Conservation (phyloP, 2,888 invertebrate genomes). For the Platerodrilus igneus region DNA sequence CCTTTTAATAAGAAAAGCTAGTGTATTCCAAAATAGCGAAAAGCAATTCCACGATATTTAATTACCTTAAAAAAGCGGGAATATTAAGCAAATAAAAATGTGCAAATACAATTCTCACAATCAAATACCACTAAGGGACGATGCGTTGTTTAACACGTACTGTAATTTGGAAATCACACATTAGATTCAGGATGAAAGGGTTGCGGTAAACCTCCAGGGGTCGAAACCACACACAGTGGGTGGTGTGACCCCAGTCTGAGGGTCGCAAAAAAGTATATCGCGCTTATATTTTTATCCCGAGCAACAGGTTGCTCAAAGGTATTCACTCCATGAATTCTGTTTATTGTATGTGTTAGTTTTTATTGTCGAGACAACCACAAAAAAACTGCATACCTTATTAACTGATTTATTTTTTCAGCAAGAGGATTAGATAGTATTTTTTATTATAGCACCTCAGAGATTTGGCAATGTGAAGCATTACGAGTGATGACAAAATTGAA, state of each 20-base stretch:
- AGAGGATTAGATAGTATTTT: too few species aligned
- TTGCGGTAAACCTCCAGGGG: constrained; percentile 33
- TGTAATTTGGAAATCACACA: constrained; percentile 31
- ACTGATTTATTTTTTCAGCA: too few species aligned
- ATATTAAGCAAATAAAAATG: too few species aligned
- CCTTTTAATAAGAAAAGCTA: too few species aligned
- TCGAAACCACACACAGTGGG: constrained; percentile 33
- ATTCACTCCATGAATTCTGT: constrained; percentile 25
- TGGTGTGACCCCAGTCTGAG: constrained; percentile 29
- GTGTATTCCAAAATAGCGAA: too few species aligned
- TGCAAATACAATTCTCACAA: constrained; percentile 21
- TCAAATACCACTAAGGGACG: constrained; percentile 22
- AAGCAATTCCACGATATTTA: too few species aligned
- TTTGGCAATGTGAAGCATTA: too few species aligned
- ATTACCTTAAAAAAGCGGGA: too few species aligned
- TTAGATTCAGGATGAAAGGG: constrained; percentile 33
- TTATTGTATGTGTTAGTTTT: constrained; percentile 25
- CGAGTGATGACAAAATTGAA: too few species aligned
- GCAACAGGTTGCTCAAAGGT: constrained; percentile 24
- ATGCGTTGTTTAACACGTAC: constrained; percentile 25
- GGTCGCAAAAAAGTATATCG: constrained; percentile 27
- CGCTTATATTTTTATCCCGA: constrained; percentile 26
- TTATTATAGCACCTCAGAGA: too few species aligned
- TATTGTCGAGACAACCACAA: too few species aligned
- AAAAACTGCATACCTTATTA: too few species aligned